phyloP scores from a whole-genome alignment of 2,888 invertebrate genomes.

The Quadriops clusia region DNA sequence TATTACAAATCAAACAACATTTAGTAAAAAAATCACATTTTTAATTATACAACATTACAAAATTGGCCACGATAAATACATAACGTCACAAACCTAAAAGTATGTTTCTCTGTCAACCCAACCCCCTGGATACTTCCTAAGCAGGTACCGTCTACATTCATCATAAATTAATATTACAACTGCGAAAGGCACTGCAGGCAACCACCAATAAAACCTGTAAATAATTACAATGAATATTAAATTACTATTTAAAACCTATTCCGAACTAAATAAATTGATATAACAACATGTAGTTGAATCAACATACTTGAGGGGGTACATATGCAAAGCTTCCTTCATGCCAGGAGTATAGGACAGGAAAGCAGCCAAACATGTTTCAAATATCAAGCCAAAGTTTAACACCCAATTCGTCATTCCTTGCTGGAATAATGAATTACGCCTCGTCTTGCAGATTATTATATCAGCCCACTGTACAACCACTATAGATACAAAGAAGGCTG shows the following conservation, averaged over 20 bases:
- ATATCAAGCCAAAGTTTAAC: constrained; percentile 87
- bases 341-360: constrained; percentile 96
- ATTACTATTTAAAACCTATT: too few species aligned
- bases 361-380: constrained; percentile 89
- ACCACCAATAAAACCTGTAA: constrained; percentile 62
- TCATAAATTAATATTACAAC: constrained; percentile 98
- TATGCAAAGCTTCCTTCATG: constrained; percentile 94
- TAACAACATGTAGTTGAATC: too few species aligned
- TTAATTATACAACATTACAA: too few species aligned
- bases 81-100: too few species aligned
- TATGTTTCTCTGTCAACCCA: constrained; percentile 99
- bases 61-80: too few species aligned
- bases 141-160: constrained; percentile 93
- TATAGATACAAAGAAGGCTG: constrained; percentile 96
- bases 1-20: too few species aligned
- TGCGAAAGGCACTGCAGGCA: constrained; percentile 96
- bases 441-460: constrained; percentile 95
- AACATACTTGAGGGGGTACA: constrained; percentile 94
- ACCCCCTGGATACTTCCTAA: constrained; percentile 95
- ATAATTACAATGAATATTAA: background rate
- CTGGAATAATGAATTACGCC: constrained; percentile 90
- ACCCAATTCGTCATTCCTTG: constrained; percentile 99
- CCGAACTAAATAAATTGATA: too few species aligned
- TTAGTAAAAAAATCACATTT: too few species aligned
- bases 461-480: constrained; percentile 98